Percentiles rank a stretch among this genome's conserved stretches.
phyloP scores from a whole-genome alignment of 2,888 invertebrate genomes.

The Tinea semifulvella region DNA sequence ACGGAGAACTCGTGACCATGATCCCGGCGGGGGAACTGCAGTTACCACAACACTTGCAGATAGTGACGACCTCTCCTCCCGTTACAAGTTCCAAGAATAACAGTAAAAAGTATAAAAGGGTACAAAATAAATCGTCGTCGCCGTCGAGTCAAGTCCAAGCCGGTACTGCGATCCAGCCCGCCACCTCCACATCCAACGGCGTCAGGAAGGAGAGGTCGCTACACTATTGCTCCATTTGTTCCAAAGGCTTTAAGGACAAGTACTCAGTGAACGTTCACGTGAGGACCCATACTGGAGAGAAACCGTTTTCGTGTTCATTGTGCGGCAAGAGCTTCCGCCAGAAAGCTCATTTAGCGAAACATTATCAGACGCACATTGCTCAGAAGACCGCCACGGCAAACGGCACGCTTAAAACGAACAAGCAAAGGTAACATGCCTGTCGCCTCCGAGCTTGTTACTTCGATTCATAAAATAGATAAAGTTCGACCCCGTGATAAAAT shows the following conservation, averaged over 20 bases:
- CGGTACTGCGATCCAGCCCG: constrained; percentile 51
- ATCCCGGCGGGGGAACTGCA: constrained; percentile 54
- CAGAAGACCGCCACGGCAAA: constrained; percentile 79
- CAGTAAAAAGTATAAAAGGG: constrained; percentile 76
- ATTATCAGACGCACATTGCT: constrained; percentile 92
- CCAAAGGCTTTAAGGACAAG: constrained; percentile 93
- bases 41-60: constrained; percentile 60
- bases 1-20: constrained; percentile 57
- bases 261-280: constrained; percentile 98
- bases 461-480: constrained; percentile 1
- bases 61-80: constrained; percentile 67
- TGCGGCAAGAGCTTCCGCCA: constrained; percentile 94
- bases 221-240: constrained; percentile 93
- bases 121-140: constrained; percentile 60
- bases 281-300: constrained; percentile 97
- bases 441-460: neutral
- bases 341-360: constrained; percentile 91
- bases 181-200: constrained; percentile 74
- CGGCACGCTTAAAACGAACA: constrained; percentile 65
- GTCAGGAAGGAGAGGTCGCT: constrained; percentile 86
- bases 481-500: constrained; percentile 11
- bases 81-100: constrained; percentile 71
- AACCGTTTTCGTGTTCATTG: constrained; percentile 93
- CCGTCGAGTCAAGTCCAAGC: constrained; percentile 42
- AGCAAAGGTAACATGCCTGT: constrained; percentile 55